These are phyloP conservation scores for Dicentrarchus labrax DNA, from an alignment of 2,113 vertebrate species.

Conservation along the genomic window DNA sequence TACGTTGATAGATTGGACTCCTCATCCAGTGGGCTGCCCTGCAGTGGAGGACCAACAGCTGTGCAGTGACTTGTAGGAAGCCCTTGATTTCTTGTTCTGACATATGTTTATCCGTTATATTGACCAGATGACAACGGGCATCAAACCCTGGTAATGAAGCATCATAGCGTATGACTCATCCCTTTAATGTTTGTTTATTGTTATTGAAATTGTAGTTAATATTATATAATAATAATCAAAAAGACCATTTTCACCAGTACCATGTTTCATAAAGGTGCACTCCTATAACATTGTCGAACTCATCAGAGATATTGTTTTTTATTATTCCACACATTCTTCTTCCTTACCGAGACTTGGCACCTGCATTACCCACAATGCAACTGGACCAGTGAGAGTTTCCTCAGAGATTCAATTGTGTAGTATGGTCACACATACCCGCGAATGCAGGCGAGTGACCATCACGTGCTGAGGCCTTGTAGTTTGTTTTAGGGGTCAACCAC, in stretches of 20 bases:
- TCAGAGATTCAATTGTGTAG: no score
- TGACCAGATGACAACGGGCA: constrained; percentile 1
- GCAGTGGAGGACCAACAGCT: constrained; percentile 13
- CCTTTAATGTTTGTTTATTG: constrained; percentile 4
- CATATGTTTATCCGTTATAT: background rate
- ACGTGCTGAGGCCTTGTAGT: no score
- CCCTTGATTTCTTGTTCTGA: background rate
- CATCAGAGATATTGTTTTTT: no score
- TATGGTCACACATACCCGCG: no score
- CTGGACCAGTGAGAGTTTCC: no score
- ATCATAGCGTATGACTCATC: constrained; percentile 3
- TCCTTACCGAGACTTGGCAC: no score
- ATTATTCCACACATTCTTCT: no score
- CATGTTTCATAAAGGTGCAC: background rate
- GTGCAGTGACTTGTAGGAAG: background rate
- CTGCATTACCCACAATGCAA: no score
- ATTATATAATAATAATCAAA: background rate
- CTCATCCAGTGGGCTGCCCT: background rate
- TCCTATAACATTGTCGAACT: no score
- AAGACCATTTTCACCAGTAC: background rate
- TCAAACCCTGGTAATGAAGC: background rate
- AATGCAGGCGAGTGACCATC: no score
- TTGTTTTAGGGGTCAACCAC: no score
- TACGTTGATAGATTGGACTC: constrained; percentile 43
- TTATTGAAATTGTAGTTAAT: background rate